Percentiles rank a stretch among this genome's conserved stretches.
Evolutionary conservation across 2,888 invertebrate genomes (phyloP).

Genomic region (Seira sanloemensis): DNA sequence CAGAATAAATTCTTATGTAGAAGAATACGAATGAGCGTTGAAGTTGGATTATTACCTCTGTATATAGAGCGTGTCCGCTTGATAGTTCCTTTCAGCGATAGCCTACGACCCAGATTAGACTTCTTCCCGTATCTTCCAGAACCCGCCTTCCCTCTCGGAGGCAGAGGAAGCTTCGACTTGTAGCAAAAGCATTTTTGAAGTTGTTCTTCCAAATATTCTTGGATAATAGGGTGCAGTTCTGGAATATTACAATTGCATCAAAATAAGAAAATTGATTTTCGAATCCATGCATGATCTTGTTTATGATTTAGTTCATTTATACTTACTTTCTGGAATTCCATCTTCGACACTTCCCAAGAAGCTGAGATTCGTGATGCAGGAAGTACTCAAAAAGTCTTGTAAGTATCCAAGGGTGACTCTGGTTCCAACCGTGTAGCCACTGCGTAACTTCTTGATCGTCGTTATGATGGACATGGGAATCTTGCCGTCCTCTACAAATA

Average conservation of each 20-base stretch:
- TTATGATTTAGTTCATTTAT: no score
- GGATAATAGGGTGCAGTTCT: slow-evolving; percentile 88
- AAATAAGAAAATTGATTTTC: neutral
- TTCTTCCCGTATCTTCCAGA: slow-evolving; percentile 49
- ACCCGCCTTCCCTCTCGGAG: slow-evolving; percentile 58
- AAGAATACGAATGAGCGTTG: neutral
- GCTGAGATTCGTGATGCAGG: slow-evolving; percentile 97
- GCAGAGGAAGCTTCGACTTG: slow-evolving; percentile 78
- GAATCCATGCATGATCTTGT: neutral
- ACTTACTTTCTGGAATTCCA: slow-evolving; percentile 84
- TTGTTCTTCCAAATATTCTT: slow-evolving; percentile 91
- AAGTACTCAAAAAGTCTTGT: slow-evolving; percentile 96
- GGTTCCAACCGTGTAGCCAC: slow-evolving; percentile 99
- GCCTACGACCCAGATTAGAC: slow-evolving; percentile 76
- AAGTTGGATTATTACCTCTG: slow-evolving; percentile 57
- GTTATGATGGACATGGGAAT: slow-evolving; percentile 96
- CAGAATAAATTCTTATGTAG: no score
- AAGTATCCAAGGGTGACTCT: slow-evolving; percentile 96
- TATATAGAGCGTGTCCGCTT: slow-evolving; percentile 92
- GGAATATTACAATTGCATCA: slow-evolving; percentile 72
- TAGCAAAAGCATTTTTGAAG: slow-evolving; percentile 87
- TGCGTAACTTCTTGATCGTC: slow-evolving; percentile 98
- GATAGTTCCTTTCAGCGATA: slow-evolving; percentile 95
- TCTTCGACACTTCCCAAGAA: slow-evolving; percentile 95
- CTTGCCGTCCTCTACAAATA: slow-evolving; percentile 87